Evolutionary conservation across 2,888 invertebrate species (phyloP).

Genomic region (Stenodema calcarata): DNA sequence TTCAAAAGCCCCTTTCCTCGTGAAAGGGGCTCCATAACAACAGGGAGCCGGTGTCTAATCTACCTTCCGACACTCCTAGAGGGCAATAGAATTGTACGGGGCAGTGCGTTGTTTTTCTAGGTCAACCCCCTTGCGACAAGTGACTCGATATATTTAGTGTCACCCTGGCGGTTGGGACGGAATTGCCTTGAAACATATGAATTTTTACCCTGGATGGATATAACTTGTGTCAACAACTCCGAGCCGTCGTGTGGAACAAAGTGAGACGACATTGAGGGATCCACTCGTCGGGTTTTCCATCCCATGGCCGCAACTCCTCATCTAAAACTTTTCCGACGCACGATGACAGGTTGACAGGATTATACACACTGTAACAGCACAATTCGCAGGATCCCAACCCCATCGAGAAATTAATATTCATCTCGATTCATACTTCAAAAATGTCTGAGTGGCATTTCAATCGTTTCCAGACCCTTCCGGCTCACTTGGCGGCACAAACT

Average conservation of each 20-base stretch:
- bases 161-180: neutral
- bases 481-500: too few relatives aligned
- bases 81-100: neutral
- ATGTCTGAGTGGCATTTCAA: too few relatives aligned
- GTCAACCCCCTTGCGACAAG: neutral
- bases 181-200: neutral
- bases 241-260: neutral
- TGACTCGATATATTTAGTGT: neutral
- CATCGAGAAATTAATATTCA: too few relatives aligned
- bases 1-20: too few relatives aligned
- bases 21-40: too few relatives aligned
- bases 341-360: neutral
- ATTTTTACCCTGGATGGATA: neutral
- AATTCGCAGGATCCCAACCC: neutral
- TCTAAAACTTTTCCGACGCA: neutral
- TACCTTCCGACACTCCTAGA: neutral
- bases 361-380: neutral
- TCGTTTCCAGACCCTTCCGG: too few relatives aligned
- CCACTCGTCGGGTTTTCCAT: neutral
- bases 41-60: neutral
- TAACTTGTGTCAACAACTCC: neutral
- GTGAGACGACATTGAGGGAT: neutral
- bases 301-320: neutral
- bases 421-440: too few relatives aligned
- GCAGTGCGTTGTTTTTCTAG: slow-evolving; percentile 8